Evolutionary conservation across 2,888 invertebrate genomes (phyloP), one percentile per base, ranked within the genome.

Genomic region (Gibbula magus): DNA sequence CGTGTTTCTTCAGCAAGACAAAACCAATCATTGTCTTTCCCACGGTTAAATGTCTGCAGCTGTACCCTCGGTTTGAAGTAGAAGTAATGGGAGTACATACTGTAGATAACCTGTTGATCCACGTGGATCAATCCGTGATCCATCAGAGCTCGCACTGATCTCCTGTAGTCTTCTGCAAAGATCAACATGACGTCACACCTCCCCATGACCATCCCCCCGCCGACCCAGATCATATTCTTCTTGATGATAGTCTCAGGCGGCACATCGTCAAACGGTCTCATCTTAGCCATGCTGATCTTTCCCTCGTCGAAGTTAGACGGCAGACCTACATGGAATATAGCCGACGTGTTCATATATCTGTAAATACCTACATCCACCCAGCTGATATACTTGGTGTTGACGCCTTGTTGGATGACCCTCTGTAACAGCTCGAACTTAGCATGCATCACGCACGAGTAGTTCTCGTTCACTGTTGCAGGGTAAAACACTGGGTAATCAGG

Each of bases 311-410:
- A 85, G 20, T 81, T 75, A 8, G 75, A 35, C 5, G 89, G 88
- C 0, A 84, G 61, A 13, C 77, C 25, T n/a, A 89, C 39, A 10
- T 75, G 80, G 78, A 87, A 88, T 0, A 66, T 29, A 4, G 67
- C 81, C 35, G 85, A 83, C n/a, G 81, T 54, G 3, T 79, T 84
- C 20, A 85, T 77, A 39, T 83, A 83, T 22, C 90, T 85, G 73
- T 89, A 91, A n/a, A 89, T 81, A 7, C 91, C 91, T 18, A 91
- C 84, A 75, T 91, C 91, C 22, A 91, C 70, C 91, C 91, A 91
- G 18, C 86, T 85, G 35, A 91, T 80, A 78, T 89, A 89, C 56
- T 86, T 84, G 13, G 81, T 78, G 67, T 86, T 88, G 39, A 86
- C 81, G 61, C 88, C 86, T 35, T 86, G 79, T 22, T 80, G 77